phyloP scores from a whole-genome alignment of 1,140 invertebrate species.

The Brachionus paranguensis region DNA sequence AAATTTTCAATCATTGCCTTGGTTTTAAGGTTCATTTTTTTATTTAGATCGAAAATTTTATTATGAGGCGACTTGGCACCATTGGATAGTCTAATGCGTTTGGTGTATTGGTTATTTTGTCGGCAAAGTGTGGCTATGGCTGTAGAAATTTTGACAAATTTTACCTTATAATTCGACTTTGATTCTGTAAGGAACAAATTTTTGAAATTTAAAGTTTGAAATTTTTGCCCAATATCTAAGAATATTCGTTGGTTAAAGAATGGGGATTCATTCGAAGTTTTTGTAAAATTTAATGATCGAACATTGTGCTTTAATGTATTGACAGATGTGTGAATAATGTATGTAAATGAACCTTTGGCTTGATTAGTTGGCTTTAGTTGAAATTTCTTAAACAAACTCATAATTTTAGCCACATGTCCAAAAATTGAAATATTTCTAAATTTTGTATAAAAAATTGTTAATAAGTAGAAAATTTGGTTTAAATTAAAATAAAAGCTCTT shows the following conservation, averaged over 20 bases:
- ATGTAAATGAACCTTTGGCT: not conserved
- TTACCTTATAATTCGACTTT: not conserved
- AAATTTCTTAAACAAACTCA: slow-evolving; percentile 10
- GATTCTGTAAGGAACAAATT: not conserved
- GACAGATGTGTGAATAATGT: not conserved
- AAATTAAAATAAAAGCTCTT: not conserved
- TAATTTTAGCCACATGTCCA: not conserved
- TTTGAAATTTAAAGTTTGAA: not conserved
- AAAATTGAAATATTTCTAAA: not conserved
- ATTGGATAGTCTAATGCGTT: not conserved
- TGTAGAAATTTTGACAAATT: not conserved
- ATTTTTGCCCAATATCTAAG: not conserved
- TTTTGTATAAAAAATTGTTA: no score
- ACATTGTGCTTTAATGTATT: not conserved
- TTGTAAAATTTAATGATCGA: not conserved
- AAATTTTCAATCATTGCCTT: not conserved
- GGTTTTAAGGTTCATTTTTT: not conserved
- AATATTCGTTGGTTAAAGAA: not conserved
- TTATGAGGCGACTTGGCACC: not conserved
- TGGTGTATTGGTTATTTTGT: not conserved
- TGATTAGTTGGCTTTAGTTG: not conserved
- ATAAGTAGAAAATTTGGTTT: not conserved
- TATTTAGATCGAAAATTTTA: not conserved
- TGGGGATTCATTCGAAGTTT: not conserved
- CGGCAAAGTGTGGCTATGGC: not conserved